Base-by-base conservation (phyloP, 1,140 invertebrate genomes). In the Psix sp. region DNA sequence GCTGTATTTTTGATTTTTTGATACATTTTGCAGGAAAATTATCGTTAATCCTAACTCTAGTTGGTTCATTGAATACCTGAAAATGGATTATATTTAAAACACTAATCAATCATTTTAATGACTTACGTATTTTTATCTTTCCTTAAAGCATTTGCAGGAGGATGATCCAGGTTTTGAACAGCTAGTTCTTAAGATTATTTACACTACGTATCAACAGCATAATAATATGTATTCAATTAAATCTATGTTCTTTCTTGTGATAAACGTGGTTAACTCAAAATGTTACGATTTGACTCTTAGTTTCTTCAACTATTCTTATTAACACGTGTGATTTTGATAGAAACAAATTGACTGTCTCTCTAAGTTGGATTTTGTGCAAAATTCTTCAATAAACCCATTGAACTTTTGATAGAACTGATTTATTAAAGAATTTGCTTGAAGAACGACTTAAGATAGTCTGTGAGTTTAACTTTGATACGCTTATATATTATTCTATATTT, bases 91-190 rank as follows among this genome's bases (percentile, higher is more conserved):
- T 77, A 79, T 81, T 80, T 60, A 82, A 76, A 35, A 74, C 73
- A 76, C 54, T 84, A 81, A 84, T 80, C 62, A 80, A 80, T 82
- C 76, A 49, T 62, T 80, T 74, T 77, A 84, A 77, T 84, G 79
- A 82, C 70, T 81, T 78, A 84, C 75, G 56, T 82, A 80, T 57
- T 86, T 86, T 85, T 84, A 56, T 86, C 82, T 84, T 86, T 81
- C 80, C 81, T 85, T 86, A 79, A 86, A 82, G 84, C 85, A 85
- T 86, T 87, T 87, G 82, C 85, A 87, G 86, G 86, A 87, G 85
- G 85, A 86, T 85, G 82, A 84, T 81, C 82, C 86, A 87, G 86
- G 84, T 86, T 87, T 86, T 85, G 74, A 86, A 82, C 83, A 83
- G 77, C 81, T 86, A 85, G 83, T 86, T 80, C 56, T 86, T 86